Evolutionary conservation across 2,888 invertebrate species (phyloP).

Genomic region (Heliconius ethilla): DNA sequence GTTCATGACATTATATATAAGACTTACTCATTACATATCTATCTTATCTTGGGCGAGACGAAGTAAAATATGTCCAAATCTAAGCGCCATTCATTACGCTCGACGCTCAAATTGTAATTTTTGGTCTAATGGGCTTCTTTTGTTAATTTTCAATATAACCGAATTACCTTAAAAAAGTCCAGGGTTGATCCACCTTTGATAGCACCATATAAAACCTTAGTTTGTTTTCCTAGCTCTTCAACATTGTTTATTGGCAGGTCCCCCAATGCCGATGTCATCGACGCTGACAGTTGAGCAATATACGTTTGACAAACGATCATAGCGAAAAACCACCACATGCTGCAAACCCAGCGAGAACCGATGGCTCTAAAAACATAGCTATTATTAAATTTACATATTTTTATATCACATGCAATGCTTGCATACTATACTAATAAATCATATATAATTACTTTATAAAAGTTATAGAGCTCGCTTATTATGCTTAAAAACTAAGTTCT

Average conservation of each 20-base stretch:
- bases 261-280: conserved; percentile 92
- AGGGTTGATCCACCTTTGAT: conserved; percentile 92
- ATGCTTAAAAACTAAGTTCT: too few relatives aligned
- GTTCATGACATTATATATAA: too few relatives aligned
- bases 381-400: neutral
- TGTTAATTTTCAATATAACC: conserved; percentile 48
- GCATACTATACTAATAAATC: neutral
- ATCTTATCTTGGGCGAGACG: too few relatives aligned
- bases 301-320: conserved; percentile 96
- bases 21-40: too few relatives aligned
- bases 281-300: conserved; percentile 96
- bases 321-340: conserved; percentile 97
- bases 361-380: conserved; percentile 27
- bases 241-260: conserved; percentile 93
- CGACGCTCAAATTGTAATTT: neutral
- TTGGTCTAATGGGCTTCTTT: neutral
- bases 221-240: conserved; percentile 95
- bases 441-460: neutral
- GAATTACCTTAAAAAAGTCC: conserved; percentile 89
- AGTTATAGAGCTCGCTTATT: too few relatives aligned
- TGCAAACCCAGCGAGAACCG: conserved; percentile 88
- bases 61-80: too few relatives aligned
- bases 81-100: too few relatives aligned
- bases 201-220: conserved; percentile 95
- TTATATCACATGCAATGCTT: neutral